These are phyloP conservation scores for Zosterops lateralis DNA, from an alignment of 2,113 vertebrate genomes.

Conservation along the genomic window DNA sequence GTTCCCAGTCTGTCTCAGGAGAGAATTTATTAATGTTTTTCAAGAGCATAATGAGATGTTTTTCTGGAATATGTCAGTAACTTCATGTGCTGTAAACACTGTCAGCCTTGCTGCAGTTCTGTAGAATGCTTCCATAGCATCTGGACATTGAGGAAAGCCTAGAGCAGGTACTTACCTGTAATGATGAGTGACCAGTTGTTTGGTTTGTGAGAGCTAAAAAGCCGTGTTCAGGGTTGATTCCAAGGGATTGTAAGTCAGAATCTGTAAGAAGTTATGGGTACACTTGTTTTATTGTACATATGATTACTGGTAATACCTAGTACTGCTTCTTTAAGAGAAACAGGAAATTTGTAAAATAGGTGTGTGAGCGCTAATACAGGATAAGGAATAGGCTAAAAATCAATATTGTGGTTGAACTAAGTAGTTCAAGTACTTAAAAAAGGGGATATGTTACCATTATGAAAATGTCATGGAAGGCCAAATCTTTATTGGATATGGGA, in stretches of 20 bases:
- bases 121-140: not conserved
- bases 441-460: not conserved
- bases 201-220: not conserved
- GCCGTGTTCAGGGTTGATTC: not conserved
- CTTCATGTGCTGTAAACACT: not conserved
- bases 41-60: not conserved
- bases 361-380: not conserved
- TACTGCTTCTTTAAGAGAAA: not conserved
- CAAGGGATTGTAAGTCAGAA: not conserved
- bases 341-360: not conserved
- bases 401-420: not conserved
- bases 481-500: not conserved
- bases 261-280: not conserved
- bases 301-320: not conserved
- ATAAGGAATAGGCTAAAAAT: not conserved
- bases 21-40: not conserved
- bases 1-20: not conserved
- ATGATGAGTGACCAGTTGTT: not conserved
- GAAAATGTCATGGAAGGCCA: not conserved
- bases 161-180: not conserved
- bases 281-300: not conserved
- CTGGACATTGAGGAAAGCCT: not conserved
- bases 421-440: not conserved
- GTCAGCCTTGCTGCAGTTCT: not conserved
- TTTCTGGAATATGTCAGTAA: not conserved